Conservation (phyloP, 2,797 vertebrate species). For the Discoglossus pictus region DNA sequence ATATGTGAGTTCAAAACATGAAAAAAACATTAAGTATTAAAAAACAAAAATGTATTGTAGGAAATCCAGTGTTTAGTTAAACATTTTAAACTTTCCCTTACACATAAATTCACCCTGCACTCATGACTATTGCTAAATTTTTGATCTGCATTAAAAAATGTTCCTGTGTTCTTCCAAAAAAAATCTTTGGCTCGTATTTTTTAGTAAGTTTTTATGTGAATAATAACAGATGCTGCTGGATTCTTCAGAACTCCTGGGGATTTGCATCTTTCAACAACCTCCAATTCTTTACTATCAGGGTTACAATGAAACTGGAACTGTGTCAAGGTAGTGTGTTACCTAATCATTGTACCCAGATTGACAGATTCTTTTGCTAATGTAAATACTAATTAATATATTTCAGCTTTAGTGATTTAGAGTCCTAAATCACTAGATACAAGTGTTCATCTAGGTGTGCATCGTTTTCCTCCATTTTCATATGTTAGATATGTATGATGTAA, state of each 20-base stretch:
- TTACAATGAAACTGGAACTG: constrained; percentile 28
- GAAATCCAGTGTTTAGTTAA: background rate
- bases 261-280: constrained; percentile 50
- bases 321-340: constrained; percentile 36
- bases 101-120: constrained; percentile 33
- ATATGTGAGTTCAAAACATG: too few relatives aligned
- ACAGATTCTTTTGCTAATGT: constrained; percentile 25
- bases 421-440: too few relatives aligned
- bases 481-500: too few relatives aligned
- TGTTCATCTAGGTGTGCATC: too few relatives aligned
- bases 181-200: constrained; percentile 40
- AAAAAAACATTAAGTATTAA: too few relatives aligned
- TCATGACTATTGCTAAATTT: constrained; percentile 35
- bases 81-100: background rate
- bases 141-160: constrained; percentile 31
- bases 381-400: constrained; percentile 13
- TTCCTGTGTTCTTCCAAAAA: constrained; percentile 37
- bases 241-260: constrained; percentile 45
- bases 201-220: constrained; percentile 37
- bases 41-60: too few relatives aligned
- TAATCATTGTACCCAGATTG: constrained; percentile 32
- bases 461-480: too few relatives aligned
- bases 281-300: constrained; percentile 46
- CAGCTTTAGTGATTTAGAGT: too few relatives aligned
- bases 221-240: constrained; percentile 51